phyloP scores from a whole-genome alignment of 1,140 invertebrate species.

The Apis cerana region DNA sequence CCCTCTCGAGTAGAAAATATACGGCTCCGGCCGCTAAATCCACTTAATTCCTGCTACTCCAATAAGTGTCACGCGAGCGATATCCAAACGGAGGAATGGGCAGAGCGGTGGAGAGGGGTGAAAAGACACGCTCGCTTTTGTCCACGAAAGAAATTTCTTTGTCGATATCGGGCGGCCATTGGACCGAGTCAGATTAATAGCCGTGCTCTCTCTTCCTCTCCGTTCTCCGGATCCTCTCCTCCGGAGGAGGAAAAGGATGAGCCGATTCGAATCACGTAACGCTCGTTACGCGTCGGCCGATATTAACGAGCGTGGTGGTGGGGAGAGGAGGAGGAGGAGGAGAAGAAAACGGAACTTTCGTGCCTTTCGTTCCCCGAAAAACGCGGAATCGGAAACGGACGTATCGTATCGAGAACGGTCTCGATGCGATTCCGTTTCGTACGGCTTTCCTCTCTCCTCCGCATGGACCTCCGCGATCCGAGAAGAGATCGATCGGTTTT shows the following conservation, averaged over 20 bases:
- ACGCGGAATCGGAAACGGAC: constrained; percentile 67
- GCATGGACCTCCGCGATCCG: constrained; percentile 40
- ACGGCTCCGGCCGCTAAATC: constrained; percentile 55
- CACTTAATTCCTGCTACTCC: constrained; percentile 60
- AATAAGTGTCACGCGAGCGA: constrained; percentile 51
- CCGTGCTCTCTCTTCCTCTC: constrained; percentile 44
- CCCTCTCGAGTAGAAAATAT: constrained; percentile 24
- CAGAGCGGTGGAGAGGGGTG: constrained; percentile 1
- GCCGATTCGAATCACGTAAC: constrained; percentile 68
- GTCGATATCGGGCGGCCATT: constrained; percentile 61
- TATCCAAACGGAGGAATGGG: constrained; percentile 28
- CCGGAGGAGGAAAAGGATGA: constrained; percentile 44
- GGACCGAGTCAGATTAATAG: constrained; percentile 66
- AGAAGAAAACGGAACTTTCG: constrained; percentile 61
- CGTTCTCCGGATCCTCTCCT: neutral
- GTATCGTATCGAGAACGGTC: constrained; percentile 44
- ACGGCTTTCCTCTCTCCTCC: neutral
- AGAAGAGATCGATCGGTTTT: constrained; percentile 41
- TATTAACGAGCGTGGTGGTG: constrained; percentile 62
- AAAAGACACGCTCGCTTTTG: constrained; percentile 61
- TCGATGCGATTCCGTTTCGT: constrained; percentile 4
- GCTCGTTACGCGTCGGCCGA: constrained; percentile 67
- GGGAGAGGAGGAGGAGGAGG: too few relatives aligned
- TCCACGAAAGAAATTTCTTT: constrained; percentile 64
- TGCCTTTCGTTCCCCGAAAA: constrained; percentile 51